Base-by-base conservation (phyloP, 2,797 vertebrate genomes). In the Rhabdophis nuchalis region DNA sequence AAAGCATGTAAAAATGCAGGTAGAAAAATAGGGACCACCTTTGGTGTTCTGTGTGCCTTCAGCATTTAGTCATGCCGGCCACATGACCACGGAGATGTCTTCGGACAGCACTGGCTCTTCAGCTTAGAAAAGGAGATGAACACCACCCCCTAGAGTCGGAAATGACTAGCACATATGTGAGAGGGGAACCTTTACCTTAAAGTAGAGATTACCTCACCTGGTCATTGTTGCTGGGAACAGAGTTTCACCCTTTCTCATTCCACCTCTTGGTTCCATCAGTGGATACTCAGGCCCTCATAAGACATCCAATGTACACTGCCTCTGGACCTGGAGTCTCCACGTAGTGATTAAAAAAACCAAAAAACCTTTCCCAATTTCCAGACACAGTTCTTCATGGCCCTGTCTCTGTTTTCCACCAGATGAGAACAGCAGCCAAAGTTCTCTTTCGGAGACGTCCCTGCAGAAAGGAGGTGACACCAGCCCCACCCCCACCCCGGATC, bases 341-440 rank as follows among this genome's bases (percentile, higher is more conserved):
- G 50, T 11, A 13, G 25, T 57, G 56, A 61, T 11, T 50, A 50
- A 50, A 50, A 50, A 50, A 50, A 29, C n/a, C n/a, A 68, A 77
- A 41, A 5, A 77, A 23, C 0, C 18, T 6, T 41, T 41, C 32
- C 36, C 8, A 10, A 9, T 77, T 23, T 77, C 72, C 50, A 86
- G 85, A 41, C 5, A 25, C 20, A 13, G 82, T 36, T 58, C 53
- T 54, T 90, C 29, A 82, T 7, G 41, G 1, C 13, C 11, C 25
- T 0, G 1, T 85, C 56, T 93, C 27, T 95, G 90, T 36, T 68
- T 29, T 92, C 90, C 90, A 46, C 32, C 95, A 97, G 97, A 97
- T 94, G 97, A 97, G 93, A 97, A 97, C 93, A 97, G 97, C 95
- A 97, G 96, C 88, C 96, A 97, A 94, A 97, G 96, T 87, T 97